A percentile compares a stretch with the other conserved stretches of the same genome.
Conservation (phyloP, 2,113 vertebrate genomes). For the Saguinus midas region DNA sequence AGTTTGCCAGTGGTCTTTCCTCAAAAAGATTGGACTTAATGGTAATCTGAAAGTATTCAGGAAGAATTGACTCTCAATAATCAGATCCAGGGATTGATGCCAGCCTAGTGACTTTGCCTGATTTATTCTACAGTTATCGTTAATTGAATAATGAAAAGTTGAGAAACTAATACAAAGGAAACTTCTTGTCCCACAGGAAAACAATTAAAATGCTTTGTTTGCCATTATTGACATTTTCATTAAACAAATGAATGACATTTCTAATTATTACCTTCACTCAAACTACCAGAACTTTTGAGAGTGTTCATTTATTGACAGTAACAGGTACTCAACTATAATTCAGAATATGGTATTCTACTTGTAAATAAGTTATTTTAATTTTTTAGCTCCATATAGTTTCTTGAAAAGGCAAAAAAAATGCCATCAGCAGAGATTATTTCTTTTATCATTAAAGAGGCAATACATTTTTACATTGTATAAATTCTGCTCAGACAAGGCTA, state of each 20-base stretch:
- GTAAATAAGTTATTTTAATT: background rate
- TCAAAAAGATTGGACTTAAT: background rate
- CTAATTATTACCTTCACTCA: conserved; percentile 3
- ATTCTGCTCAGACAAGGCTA: background rate
- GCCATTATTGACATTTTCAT: background rate
- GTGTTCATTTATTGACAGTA: background rate
- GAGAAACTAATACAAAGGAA: background rate
- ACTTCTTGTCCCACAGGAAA: background rate
- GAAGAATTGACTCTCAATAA: background rate
- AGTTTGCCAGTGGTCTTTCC: background rate
- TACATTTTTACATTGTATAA: background rate
- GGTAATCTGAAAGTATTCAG: background rate
- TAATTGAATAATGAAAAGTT: background rate
- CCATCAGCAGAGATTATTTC: background rate
- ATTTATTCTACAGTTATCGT: background rate
- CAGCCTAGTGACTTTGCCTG: background rate
- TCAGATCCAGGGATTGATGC: background rate
- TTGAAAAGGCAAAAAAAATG: background rate
- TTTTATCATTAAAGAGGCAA: background rate
- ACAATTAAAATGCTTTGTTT: conserved; percentile 10
- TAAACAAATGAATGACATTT: background rate
- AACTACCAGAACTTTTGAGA: background rate
- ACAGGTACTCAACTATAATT: background rate
- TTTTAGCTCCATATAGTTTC: background rate
- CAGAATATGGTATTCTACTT: background rate